Conservation (phyloP, 2,888 invertebrate genomes). For the Agriopis aurantiaria region DNA sequence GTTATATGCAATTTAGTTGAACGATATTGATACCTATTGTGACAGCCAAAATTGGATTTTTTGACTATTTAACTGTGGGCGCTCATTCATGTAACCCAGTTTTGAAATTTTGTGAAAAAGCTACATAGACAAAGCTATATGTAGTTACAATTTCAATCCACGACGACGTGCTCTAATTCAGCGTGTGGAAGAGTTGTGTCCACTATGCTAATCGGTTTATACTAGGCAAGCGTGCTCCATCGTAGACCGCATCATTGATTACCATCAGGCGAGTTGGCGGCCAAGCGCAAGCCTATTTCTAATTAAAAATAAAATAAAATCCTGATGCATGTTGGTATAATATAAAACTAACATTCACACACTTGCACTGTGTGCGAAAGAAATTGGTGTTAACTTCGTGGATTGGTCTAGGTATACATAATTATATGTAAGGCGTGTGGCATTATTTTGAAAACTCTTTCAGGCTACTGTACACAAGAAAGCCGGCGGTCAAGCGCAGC, state of each 20-base stretch:
- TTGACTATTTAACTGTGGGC: not conserved
- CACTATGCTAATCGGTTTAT: too few relatives aligned
- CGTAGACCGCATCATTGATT: too few relatives aligned
- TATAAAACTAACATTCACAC: too few relatives aligned
- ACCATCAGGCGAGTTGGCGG: too few relatives aligned
- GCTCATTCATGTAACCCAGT: conserved; percentile 16
- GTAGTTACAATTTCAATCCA: not conserved
- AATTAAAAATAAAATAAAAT: too few relatives aligned
- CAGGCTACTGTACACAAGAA: conserved; percentile 82
- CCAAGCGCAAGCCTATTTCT: too few relatives aligned
- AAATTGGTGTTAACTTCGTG: not conserved
- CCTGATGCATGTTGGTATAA: too few relatives aligned
- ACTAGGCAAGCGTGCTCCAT: too few relatives aligned
- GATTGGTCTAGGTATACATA: too few relatives aligned
- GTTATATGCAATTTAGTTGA: not conserved
- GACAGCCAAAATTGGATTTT: not conserved
- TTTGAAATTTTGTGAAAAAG: conserved; percentile 10
- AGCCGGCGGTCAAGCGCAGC: conserved; percentile 65
- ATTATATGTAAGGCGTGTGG: not conserved
- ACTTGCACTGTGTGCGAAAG: not conserved
- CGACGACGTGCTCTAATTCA: not conserved
- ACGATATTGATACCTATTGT: conserved; percentile 8
- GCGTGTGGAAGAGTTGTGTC: not conserved
- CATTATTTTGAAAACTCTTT: conserved; percentile 31
- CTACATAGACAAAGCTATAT: not conserved